Conservation (phyloP, 1,140 invertebrate species). For the Venustaconcha ellipsiformis region DNA sequence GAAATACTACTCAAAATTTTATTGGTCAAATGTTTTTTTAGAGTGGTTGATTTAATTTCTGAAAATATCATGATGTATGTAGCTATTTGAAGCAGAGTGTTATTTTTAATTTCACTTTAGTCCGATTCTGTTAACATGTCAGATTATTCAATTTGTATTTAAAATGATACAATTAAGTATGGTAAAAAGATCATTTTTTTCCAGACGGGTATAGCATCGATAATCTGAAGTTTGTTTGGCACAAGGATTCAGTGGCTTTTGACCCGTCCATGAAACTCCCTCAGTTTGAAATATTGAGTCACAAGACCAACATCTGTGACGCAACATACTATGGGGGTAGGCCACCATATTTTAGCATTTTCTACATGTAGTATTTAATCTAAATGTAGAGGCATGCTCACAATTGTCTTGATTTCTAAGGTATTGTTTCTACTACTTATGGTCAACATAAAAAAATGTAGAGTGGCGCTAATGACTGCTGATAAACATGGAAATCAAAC, state of each 20-base stretch:
- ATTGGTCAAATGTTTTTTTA: neutral
- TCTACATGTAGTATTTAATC: neutral
- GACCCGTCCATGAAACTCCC: constrained; percentile 51
- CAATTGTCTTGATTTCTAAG: too few relatives aligned
- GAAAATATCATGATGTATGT: too few relatives aligned
- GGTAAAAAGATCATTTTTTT: constrained; percentile 27
- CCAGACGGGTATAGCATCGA: constrained; percentile 91
- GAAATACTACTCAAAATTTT: too few relatives aligned
- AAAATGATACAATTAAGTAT: neutral
- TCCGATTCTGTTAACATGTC: neutral
- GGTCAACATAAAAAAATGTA: neutral
- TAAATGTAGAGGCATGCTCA: neutral
- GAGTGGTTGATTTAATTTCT: too few relatives aligned
- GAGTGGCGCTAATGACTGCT: neutral
- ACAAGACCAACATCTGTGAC: constrained; percentile 68
- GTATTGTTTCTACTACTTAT: too few relatives aligned
- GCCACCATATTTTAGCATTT: neutral
- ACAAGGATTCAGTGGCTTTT: constrained; percentile 35
- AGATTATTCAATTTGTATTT: neutral
- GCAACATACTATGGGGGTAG: constrained; percentile 41
- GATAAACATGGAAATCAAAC: too few relatives aligned
- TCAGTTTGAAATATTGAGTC: constrained; percentile 55
- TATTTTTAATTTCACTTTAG: too few relatives aligned
- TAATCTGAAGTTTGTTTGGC: constrained; percentile 91
- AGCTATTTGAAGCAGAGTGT: too few relatives aligned